Evolutionary conservation across 2,888 invertebrate genomes (phyloP), one percentile per base, ranked within the genome.

Genomic region (Hyppa rectilinea): DNA sequence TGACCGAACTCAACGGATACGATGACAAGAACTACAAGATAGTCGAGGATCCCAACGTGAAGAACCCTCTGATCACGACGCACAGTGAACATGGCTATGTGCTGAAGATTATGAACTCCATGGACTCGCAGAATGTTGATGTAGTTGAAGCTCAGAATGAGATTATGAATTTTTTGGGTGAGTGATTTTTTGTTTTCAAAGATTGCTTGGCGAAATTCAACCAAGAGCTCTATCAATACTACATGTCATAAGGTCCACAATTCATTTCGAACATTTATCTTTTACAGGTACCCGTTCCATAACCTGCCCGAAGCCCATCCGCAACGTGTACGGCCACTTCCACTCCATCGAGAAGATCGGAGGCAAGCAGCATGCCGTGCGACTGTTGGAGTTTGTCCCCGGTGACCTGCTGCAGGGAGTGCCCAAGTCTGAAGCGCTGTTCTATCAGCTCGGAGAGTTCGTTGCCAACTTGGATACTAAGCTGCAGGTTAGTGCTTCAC

Each of bases 31-130:
- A 98, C 92, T 98, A 97, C 90, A 97, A 96, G 86, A 93, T 98
- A 17, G 89, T 93, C 1, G 97, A 97, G 76, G 95, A 96, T 14
- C 94, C 96, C 0, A 96, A 96, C 73, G 95, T 96, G 72, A 96
- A 96, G 88, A 97, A 97, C 90, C 96, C 97, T 0, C 87, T 97
- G 29, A 96, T 97, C 72, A 92, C 95, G 0, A 88, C 93, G 5
- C 95, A 96, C 77, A 95, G 96, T 76, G 93, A 96, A 0, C 90
- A 97, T 81, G 98, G 98, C 0, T 98, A 98, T 87, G 97, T 98
- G 29, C 92, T 99, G 71, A 99, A 99, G 96, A 97, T 99, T 60
- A 96, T 98, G 83, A 99, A 99, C 93, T 97, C 97, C 0, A 93
- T 98, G 89, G 98, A 99, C 91, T 98, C 99, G 0, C 96, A 96